Base-by-base conservation (phyloP, 2,797 vertebrate genomes). In the Pseudotriccus pelzelni region DNA sequence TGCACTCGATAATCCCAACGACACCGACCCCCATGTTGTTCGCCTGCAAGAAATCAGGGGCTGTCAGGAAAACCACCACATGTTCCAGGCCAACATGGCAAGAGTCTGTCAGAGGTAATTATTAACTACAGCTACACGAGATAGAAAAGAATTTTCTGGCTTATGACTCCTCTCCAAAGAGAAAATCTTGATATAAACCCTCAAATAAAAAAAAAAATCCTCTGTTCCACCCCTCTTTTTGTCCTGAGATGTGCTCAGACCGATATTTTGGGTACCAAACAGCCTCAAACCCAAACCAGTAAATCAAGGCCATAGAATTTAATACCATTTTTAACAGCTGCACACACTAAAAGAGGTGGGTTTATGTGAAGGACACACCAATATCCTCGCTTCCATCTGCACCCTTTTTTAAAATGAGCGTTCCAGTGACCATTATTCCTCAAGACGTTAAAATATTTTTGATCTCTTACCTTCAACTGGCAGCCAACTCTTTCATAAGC, bases 401-500 rank as follows among this genome's bases (percentile, higher is more conserved):
- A 17, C 8, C 69, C 2, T 67, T 74, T 55, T 50, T 10, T 6
- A 34, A 53, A 67, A 75, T 49, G 30, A 44, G 23, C 0, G 0
- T 25, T 37, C 32, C 8, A 79, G 37, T 22, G 16, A 43, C 47
- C 89, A 39, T 37, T 0, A 36, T 66, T 84, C 80, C 9, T 53
- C 27, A 58, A 41, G 16, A 53, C 32, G 2, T 49, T 32, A 27
- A 80, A 62, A 34, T 58, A 74, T 43, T 86, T 78, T 82, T 53
- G 47, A n/a, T 86, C 32, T 75, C 98, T 97, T 92, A 99, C 99
- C 98, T 97, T 99, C 64, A 98, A 97, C 93, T 99, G 99, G 96
- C 98, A 99, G 91, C 99, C 99, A 36, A 99, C 98, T 81, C 98
- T 98, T 93, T 99, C 99, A 16, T 99, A 99, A 34, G 99, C 98